Conservation (phyloP, 2,888 invertebrate species). For the Apamea crenata region DNA sequence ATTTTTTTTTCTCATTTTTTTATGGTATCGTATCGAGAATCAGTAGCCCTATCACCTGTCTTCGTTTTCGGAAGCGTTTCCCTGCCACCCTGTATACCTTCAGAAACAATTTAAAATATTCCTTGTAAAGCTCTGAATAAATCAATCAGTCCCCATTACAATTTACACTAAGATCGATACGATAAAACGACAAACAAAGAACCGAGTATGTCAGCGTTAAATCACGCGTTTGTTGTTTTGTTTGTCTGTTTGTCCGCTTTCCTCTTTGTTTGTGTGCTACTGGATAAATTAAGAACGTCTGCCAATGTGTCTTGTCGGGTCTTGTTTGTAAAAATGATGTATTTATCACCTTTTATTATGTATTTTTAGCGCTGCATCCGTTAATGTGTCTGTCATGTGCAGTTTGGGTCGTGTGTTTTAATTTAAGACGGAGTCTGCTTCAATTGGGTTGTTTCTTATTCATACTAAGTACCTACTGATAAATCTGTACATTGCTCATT, state of each 20-base stretch:
- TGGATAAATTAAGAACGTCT: slow-evolving; percentile 74
- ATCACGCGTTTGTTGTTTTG: slow-evolving; percentile 81
- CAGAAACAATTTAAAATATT: slow-evolving; percentile 71
- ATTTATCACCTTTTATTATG: slow-evolving; percentile 54
- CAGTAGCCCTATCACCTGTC: too few relatives aligned
- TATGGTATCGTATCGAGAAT: too few relatives aligned
- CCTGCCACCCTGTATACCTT: too few relatives aligned
- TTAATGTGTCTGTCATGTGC: slow-evolving; percentile 35
- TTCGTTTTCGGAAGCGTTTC: too few relatives aligned
- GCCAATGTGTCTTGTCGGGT: slow-evolving; percentile 62
- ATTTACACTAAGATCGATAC: slow-evolving; percentile 84
- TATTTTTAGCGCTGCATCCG: slow-evolving; percentile 42
- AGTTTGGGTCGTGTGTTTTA: slow-evolving; percentile 33
- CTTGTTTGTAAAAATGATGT: slow-evolving; percentile 67
- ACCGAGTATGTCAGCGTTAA: slow-evolving; percentile 75
- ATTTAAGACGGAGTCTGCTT: slow-evolving; percentile 21
- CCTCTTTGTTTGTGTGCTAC: slow-evolving; percentile 64
- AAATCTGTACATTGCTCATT: background rate
- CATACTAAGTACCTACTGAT: background rate
- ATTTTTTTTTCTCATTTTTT: too few relatives aligned
- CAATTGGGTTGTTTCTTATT: slow-evolving; percentile 7
- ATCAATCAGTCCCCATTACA: slow-evolving; percentile 85
- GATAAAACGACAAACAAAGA: slow-evolving; percentile 70
- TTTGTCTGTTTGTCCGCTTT: slow-evolving; percentile 69
- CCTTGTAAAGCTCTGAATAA: slow-evolving; percentile 72